Conservation (phyloP, 2,888 invertebrate genomes). For the Cancer borealis region DNA sequence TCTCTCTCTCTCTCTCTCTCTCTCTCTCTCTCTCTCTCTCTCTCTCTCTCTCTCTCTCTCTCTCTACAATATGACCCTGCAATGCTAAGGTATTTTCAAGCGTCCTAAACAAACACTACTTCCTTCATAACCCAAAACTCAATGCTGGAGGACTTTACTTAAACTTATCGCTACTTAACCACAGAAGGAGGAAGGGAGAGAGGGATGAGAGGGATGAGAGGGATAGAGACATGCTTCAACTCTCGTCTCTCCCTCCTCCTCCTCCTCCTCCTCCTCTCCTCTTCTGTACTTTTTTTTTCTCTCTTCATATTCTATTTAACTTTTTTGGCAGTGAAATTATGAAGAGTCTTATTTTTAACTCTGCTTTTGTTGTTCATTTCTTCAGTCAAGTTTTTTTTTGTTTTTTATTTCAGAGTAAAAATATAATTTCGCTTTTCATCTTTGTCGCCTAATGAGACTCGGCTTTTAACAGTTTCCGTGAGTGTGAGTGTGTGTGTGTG, state of each 20-base stretch:
- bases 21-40: too few relatives aligned
- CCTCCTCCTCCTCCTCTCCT: background rate
- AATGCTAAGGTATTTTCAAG: too few relatives aligned
- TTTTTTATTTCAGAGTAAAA: background rate
- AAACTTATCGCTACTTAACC: background rate
- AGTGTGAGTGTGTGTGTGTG: slow-evolving; percentile 7
- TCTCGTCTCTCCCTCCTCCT: background rate
- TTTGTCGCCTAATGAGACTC: background rate
- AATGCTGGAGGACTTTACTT: background rate
- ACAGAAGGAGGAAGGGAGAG: background rate
- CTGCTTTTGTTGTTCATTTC: slow-evolving; percentile 27
- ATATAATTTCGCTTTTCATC: background rate
- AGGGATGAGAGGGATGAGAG: background rate
- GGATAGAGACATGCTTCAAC: background rate
- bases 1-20: too few relatives aligned
- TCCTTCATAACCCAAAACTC: background rate
- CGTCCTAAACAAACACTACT: too few relatives aligned
- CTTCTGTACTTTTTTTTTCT: background rate
- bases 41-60: too few relatives aligned
- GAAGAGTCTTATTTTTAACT: background rate
- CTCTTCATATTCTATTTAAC: background rate
- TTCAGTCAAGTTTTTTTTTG: background rate
- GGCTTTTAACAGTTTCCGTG: background rate
- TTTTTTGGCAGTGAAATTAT: background rate
- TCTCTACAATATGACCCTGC: too few relatives aligned